These are phyloP conservation scores for Aythya baeri DNA, from an alignment of 2,113 vertebrate genomes.

Conservation along the genomic window DNA sequence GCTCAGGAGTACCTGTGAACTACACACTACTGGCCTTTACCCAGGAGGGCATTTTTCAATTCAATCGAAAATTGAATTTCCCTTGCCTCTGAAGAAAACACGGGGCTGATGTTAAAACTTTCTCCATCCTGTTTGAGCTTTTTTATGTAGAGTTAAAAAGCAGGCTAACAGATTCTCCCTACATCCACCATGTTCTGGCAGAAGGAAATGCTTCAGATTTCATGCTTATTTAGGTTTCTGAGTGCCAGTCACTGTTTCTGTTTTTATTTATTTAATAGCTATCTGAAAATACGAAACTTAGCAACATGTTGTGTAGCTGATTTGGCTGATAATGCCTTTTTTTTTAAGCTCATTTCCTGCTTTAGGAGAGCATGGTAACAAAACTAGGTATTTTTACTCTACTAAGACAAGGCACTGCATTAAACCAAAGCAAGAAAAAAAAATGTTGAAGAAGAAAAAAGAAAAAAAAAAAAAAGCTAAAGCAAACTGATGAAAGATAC, in stretches of 20 bases:
- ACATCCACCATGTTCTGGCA: conserved; percentile 7
- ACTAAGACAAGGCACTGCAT: neutral
- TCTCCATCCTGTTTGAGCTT: neutral
- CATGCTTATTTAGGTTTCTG: conserved; percentile 12
- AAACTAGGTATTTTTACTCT: neutral
- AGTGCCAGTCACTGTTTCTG: conserved; percentile 48
- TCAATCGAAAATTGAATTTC: neutral
- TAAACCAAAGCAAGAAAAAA: neutral
- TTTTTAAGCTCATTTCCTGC: conserved; percentile 36
- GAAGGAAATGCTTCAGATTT: conserved; percentile 57
- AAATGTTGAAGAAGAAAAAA: neutral
- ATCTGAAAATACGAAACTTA: conserved; percentile 51
- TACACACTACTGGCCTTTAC: neutral
- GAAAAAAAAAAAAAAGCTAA: neutral
- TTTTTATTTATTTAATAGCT: conserved; percentile 52
- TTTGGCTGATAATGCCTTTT: neutral
- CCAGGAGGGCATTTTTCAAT: neutral
- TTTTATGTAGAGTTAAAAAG: neutral
- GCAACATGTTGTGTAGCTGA: conserved; percentile 22
- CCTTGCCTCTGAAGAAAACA: neutral
- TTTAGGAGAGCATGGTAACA: neutral
- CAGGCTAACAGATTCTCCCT: neutral
- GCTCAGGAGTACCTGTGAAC: accelerated
- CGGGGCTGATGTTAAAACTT: neutral
- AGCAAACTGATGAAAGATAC: conserved; percentile 31